Base-by-base conservation (phyloP, 2,888 invertebrate genomes). In the Synergus umbraculus region DNA sequence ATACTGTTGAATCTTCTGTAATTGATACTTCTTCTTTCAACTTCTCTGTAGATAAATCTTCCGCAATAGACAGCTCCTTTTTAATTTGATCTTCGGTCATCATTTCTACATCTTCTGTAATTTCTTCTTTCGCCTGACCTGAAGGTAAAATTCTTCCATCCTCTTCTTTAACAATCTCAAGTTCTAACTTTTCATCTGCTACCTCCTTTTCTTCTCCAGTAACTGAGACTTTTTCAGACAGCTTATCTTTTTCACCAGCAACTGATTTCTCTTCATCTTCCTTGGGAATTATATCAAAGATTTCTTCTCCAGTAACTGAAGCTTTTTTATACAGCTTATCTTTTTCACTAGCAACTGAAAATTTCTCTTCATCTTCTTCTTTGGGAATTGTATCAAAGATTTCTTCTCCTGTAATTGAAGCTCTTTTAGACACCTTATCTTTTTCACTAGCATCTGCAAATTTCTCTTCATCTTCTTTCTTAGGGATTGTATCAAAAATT, bases 21-120 rank as follows among this genome's bases (percentile, higher is more conserved):
- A 29, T n/a, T 9, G 18, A 29, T 64, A 58, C 69, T 43, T 79
- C 63, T 46, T 79, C 80, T 10, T 10, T 2, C 15, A 18, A 18
- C 22, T 54, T 8, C 2, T 54, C 9, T 54, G 54, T 1, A 54
- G n/a, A 3, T n/a, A n/a, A 54, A 15, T 49, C 58, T 78, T 79
- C 76, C 15, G 65, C 77, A 44, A 22, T n/a, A 9, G 44, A 3
- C 18, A 41, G 15, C 46, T 79, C 76, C 7, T 44, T 5, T 66
- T 67, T 37, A 46, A 10, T n/a, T 77, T 60, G 49, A 67, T 76
- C 79, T 10, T 37, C 2, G 4, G 37, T 2, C 13, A 76, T 12
- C 44, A 43, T 77, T 79, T 18, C 58, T 64, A 66, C 41, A 41
- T 22, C 77, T 43, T 43, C 18, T 43, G 44, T 12, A 10, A 37